Percentiles rank a stretch among this genome's conserved stretches.
Conservation (phyloP, 1,140 invertebrate genomes). For the Dryas iulia region DNA sequence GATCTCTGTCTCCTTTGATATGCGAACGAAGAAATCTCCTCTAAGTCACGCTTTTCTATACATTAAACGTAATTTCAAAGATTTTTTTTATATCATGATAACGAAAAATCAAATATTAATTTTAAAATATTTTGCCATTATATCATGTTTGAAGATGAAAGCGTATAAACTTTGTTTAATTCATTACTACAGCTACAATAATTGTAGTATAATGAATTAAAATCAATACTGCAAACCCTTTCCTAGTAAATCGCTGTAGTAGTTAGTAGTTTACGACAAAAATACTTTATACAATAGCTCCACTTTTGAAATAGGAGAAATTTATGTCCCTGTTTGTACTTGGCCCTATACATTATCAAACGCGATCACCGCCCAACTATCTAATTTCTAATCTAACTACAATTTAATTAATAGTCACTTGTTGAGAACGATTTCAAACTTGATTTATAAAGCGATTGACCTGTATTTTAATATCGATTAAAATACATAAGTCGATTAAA, state of each 20-base stretch:
- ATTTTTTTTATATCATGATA: too few species aligned
- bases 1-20: too few species aligned
- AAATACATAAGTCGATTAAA: conserved; percentile 63
- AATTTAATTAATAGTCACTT: conserved; percentile 79
- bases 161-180: too few species aligned
- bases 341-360: conserved; percentile 25
- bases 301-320: conserved; percentile 19
- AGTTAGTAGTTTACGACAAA: neutral
- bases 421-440: conserved; percentile 76
- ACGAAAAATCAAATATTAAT: too few species aligned
- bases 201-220: too few species aligned
- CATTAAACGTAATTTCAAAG: too few species aligned
- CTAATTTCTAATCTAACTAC: conserved; percentile 77
- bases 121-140: too few species aligned
- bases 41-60: too few species aligned
- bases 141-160: too few species aligned
- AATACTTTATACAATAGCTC: neutral
- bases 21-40: too few species aligned
- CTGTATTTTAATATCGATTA: conserved; percentile 67
- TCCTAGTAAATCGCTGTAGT: neutral
- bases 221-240: too few species aligned
- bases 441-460: conserved; percentile 77
- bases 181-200: too few species aligned
- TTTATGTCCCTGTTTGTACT: conserved; percentile 28
- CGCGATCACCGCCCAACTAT: conserved; percentile 66